Base-by-base conservation (phyloP, 2,797 vertebrate species). In the Rhodeus uyekii region DNA sequence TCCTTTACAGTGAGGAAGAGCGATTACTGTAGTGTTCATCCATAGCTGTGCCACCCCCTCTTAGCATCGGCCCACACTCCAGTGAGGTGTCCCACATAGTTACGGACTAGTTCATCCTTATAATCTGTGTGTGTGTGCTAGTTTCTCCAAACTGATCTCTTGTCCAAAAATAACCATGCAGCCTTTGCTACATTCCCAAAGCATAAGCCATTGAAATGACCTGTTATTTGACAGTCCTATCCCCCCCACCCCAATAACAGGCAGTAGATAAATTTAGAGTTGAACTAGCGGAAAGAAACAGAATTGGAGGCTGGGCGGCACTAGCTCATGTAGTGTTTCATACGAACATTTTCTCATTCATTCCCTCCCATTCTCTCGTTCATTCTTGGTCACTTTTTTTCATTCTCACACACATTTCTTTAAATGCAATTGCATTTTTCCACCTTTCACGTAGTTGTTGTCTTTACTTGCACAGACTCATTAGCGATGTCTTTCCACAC, bases 121-220 rank as follows among this genome's bases (percentile, higher is more conserved):
- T 27, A 29, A 42, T 27, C n/a, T 72, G 78, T 68, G 76, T 69
- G 78, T 46, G 76, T 89, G 79, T 80, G 69, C 83, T 83, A 79
- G 83, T 76, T 82, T 82, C 76, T 63, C 53, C 18, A 12, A 69
- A 53, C 55, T 46, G 27, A 69, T 75, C 60, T 64, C 68, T n/a
- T 5, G 2, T 50, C 91, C 95, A 94, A 95, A 96, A 95, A 95
- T 95, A 93, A 5, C 83, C 60, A 38, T 80, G 65, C 64, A 69
- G 83, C 34, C 34, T 58, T 75, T 10, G 3, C 44, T 14, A 78
- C 24, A 50, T 55, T 63, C 77, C 83, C 87, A 90, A 89, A 92
- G 90, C 88, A 89, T 85, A 48, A 81, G 87, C 87, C 87, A 87
- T 83, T 85, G 27, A 79, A 48, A 79, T 85, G 84, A 91, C 90